A percentile compares a stretch with the other conserved stretches of the same genome.
Conservation (phyloP, 2,113 vertebrate genomes). For the Heterocephalus glaber region DNA sequence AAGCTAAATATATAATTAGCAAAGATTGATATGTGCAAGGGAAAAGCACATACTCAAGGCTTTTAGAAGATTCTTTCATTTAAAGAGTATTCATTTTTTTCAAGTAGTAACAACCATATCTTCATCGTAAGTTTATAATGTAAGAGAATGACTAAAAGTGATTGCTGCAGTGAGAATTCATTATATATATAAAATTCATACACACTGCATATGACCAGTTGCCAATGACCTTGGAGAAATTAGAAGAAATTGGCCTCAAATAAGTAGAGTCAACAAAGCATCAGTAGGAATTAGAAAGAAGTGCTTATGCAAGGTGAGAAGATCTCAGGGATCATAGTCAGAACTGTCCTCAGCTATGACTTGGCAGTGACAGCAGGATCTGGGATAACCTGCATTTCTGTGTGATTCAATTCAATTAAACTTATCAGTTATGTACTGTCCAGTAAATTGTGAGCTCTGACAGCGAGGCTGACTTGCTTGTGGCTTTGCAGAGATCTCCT, state of each 20-base stretch:
- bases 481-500: accelerated
- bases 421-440: not conserved
- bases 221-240: not conserved
- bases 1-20: not conserved
- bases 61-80: not conserved
- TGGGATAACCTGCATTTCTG: not conserved
- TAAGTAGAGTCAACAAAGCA: not conserved
- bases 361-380: not conserved
- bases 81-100: not conserved
- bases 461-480: not conserved
- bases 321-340: not conserved
- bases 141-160: not conserved
- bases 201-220: not conserved
- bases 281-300: not conserved
- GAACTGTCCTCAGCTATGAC: not conserved
- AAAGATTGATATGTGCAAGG: not conserved
- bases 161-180: not conserved
- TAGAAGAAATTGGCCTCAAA: not conserved
- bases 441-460: not conserved
- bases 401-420: not conserved
- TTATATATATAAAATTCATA: not conserved
- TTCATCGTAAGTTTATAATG: not conserved
- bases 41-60: not conserved
- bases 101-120: not conserved
- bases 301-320: not conserved